Base-by-base conservation (phyloP, 2,888 invertebrate species). In the Crioceris asparagi region DNA sequence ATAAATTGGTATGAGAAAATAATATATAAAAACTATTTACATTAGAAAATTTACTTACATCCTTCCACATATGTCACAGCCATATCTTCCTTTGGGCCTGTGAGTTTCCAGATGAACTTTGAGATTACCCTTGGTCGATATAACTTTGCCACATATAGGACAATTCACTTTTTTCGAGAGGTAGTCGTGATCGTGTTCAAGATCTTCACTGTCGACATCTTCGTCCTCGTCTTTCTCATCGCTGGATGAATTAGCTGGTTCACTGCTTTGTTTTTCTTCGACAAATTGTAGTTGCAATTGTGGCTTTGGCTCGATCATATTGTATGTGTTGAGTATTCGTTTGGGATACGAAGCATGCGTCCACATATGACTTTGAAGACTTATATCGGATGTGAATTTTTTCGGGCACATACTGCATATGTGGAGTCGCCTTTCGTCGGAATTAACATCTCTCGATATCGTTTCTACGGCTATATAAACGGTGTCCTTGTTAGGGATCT, bases 31-130 rank as follows among this genome's bases (percentile, higher is more conserved):
- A n/a, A n/a, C n/a, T n/a, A n/a, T n/a, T n/a, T n/a, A n/a, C n/a
- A n/a, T n/a, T n/a, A n/a, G n/a, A n/a, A n/a, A n/a, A 8, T 8
- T 10, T 29, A 70, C 76, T 72, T 62, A 79, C 80, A 73, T 68
- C 66, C 79, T 66, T 43, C 77, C 76, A 61, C 79, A 80, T 47
- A 76, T 67, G 53, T 75, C 73, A 52, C 74, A 74, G 32, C 65
- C 71, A 52, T 79, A 79, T 56, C 73, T 69, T 44, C 76, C 76
- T 55, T 69, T 72, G 40, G 71, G 70, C 52, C 71, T 67, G 56
- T 77, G 79, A 17, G 71, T 69, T 56, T 77, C 77, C 43, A 79
- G 59, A 60, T 80, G 79, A 33, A 70, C 66, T 55, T 78, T 72
- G 30, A 79, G 62, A 55, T 77, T 75, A 45, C 69, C 69, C 61